phyloP scores from a whole-genome alignment of 2,888 invertebrate genomes.

The Osedax frankpressi region DNA sequence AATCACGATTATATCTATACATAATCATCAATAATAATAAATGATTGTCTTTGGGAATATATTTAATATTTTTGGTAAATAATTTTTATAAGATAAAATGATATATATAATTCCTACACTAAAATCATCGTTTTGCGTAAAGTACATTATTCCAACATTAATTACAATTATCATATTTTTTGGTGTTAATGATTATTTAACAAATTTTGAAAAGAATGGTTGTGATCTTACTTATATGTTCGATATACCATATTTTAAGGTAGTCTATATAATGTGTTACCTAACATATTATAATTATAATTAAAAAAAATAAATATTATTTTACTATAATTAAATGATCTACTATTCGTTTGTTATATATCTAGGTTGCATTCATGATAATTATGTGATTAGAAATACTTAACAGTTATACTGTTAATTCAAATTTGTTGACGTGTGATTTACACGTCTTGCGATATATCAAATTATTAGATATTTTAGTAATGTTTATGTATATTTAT shows the following conservation, averaged over 20 bases:
- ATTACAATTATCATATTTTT: not conserved
- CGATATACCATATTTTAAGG: not conserved
- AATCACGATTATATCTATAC: too few relatives aligned
- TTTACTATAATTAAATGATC: not conserved
- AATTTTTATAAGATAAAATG: too few relatives aligned
- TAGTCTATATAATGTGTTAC: not conserved
- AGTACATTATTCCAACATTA: not conserved
- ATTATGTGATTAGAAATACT: too few relatives aligned
- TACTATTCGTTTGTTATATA: not conserved
- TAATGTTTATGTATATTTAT: too few relatives aligned
- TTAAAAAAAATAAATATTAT: not conserved
- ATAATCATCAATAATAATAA: too few relatives aligned
- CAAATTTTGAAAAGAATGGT: not conserved
- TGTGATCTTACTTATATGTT: not conserved
- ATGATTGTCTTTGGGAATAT: too few relatives aligned
- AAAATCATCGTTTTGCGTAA: not conserved
- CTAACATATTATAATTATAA: not conserved
- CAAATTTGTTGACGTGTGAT: too few relatives aligned
- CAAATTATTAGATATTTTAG: too few relatives aligned
- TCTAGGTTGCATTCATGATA: not conserved
- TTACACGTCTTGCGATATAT: too few relatives aligned
- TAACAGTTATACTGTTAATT: too few relatives aligned
- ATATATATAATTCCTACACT: not conserved
- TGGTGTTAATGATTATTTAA: not conserved
- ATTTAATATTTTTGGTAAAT: too few relatives aligned